Base-by-base conservation (phyloP, 2,888 invertebrate species). In the Caenorhabditis plicata region DNA sequence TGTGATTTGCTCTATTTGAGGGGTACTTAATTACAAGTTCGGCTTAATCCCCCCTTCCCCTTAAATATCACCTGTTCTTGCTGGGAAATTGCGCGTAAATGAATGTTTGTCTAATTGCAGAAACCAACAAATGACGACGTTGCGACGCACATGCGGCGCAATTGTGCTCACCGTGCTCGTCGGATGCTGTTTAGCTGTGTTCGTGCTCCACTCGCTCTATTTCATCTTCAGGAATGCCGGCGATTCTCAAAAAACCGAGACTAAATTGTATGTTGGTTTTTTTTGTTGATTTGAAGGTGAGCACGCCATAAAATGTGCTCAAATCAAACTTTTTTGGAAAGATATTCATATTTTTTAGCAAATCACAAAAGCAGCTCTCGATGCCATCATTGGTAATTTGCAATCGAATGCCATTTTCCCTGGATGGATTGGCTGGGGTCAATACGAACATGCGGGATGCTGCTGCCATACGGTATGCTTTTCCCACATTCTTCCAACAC, bases 341-440 rank as follows among this genome's bases (percentile, higher is more conserved):
- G n/a, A n/a, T n/a, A n/a, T n/a, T n/a, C n/a, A n/a, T n/a, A n/a
- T n/a, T n/a, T n/a, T n/a, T n/a, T n/a, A n/a, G n/a, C n/a, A n/a
- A n/a, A n/a, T n/a, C n/a, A n/a, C n/a, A 58, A 19, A 63, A 68
- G 20, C 67, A 62, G 23, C 57, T 70, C 8, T 46, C 47, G 19
- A 53, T 71, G 26, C 74, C 74, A 0, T 51, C 66, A 2, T 45
- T 74, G 8, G 51, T 74, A 9, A 68, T 74, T 52, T 74, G 74
- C 52, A 74, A 74, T 46, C 45, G 63, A 25, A 60, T 66, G 66
- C 68, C 71, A 9, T 71, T 71, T 44, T 64, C 68, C 2, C 63
- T 58, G 22, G 71, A 71, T 41, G 68, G 71, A 7, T 46, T 71
- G 20, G 63, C 60, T 32, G 38, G 52, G 2, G 63, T 71, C n/a